Evolutionary conservation across 2,797 vertebrate genomes (phyloP).

Genomic region (Urophycis tenuis): DNA sequence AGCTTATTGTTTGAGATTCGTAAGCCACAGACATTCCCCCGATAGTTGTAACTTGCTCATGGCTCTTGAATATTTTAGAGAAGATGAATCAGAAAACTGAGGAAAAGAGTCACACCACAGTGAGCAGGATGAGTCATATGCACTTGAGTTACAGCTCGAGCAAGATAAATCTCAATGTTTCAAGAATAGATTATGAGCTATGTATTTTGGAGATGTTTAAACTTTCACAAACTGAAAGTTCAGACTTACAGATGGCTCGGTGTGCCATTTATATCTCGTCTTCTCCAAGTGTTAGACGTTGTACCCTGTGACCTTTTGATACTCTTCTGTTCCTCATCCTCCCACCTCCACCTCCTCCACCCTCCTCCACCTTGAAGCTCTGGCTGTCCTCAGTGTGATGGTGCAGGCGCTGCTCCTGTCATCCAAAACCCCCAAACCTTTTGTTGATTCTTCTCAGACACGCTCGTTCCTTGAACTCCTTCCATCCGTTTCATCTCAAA

Average conservation of each 20-base stretch:
- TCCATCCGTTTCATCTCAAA: neutral
- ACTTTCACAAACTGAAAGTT: constrained; percentile 20
- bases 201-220: constrained; percentile 49
- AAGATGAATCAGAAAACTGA: neutral
- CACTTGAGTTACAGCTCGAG: neutral
- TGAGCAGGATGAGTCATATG: neutral
- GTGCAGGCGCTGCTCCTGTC: neutral
- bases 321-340: neutral
- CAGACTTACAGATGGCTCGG: neutral
- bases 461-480: neutral
- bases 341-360: neutral
- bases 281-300: constrained; percentile 8
- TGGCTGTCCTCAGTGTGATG: neutral
- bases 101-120: neutral
- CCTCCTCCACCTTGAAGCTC: neutral
- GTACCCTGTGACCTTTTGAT: neutral
- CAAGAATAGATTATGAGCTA: constrained; percentile 52
- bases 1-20: neutral
- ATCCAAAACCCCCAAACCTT: neutral
- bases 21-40: neutral
- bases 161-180: neutral
- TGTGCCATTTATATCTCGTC: constrained; percentile 14
- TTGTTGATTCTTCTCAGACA: neutral
- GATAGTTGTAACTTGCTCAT: neutral
- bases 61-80: neutral